A percentile compares a stretch with the other conserved stretches of the same genome.
Evolutionary conservation across 1,140 invertebrate genomes (phyloP).

Genomic region (Rhopalosiphum maidis): DNA sequence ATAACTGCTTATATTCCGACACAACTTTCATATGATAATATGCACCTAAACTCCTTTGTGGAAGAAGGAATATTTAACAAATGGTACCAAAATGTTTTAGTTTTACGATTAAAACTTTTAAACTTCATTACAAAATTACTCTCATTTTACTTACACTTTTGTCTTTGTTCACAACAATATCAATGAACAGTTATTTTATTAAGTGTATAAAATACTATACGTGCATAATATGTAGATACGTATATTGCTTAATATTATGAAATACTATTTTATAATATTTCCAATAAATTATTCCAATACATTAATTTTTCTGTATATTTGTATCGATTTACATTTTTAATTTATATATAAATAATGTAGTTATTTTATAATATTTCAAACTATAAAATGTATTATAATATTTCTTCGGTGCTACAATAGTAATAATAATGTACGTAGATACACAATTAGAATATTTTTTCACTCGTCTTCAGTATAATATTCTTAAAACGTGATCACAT

Average conservation of each 20-base stretch:
- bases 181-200: background rate
- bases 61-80: background rate
- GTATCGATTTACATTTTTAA: background rate
- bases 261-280: background rate
- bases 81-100: background rate
- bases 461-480: background rate
- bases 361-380: background rate
- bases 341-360: background rate
- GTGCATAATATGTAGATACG: background rate
- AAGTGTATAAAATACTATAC: background rate
- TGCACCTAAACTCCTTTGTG: background rate
- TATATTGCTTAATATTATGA: background rate
- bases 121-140: slow-evolving; percentile 20
- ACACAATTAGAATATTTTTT: background rate
- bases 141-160: background rate
- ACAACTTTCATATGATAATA: slow-evolving; percentile 5
- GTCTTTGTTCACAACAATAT: background rate
- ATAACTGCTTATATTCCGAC: background rate
- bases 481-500: background rate
- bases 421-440: background rate
- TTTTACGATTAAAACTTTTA: slow-evolving; percentile 26
- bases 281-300: background rate
- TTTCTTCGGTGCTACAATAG: background rate
- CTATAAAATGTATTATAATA: background rate
- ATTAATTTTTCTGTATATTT: background rate